Evolutionary conservation across 2,797 vertebrate species (phyloP).

Genomic region (Crocidura indochinensis): DNA sequence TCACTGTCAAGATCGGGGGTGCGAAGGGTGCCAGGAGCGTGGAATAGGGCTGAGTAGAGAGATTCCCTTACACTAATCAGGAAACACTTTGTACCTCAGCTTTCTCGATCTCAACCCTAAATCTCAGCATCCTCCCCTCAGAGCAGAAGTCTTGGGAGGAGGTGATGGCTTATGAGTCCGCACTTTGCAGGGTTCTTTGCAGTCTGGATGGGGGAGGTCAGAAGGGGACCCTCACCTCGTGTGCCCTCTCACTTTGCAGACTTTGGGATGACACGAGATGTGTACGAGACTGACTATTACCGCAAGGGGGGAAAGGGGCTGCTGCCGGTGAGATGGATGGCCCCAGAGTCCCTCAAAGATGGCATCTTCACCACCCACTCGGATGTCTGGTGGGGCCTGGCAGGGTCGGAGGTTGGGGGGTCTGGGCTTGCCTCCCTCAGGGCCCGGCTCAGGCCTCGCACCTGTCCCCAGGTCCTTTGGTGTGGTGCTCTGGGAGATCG

Average conservation of each 20-base stretch:
- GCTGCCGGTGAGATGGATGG: slow-evolving; percentile 93
- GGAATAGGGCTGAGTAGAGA: not conserved
- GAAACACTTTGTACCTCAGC: not conserved
- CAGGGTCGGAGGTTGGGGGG: not conserved
- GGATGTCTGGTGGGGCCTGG: slow-evolving; percentile 89
- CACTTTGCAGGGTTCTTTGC: not conserved
- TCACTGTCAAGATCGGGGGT: slow-evolving; percentile 93
- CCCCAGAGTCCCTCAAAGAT: slow-evolving; percentile 92
- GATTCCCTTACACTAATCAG: not conserved
- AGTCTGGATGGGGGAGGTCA: not conserved
- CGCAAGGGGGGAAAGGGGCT: slow-evolving; percentile 92
- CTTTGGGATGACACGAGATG: slow-evolving; percentile 93
- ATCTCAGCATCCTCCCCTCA: not conserved
- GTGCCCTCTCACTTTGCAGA: slow-evolving; percentile 80
- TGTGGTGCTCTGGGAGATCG: slow-evolving; percentile 92
- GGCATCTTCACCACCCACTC: slow-evolving; percentile 92
- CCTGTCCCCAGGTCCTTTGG: slow-evolving; percentile 90
- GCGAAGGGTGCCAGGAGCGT: not conserved
- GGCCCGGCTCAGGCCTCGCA: not conserved
- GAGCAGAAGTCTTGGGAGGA: not conserved
- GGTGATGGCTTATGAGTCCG: not conserved
- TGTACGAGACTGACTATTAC: slow-evolving; percentile 93
- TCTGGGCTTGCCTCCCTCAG: not conserved
- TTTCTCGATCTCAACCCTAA: not conserved
- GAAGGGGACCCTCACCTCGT: not conserved